Evolutionary conservation across 2,797 vertebrate species (phyloP).

Genomic region (Oryzias dopingdopingensis): DNA sequence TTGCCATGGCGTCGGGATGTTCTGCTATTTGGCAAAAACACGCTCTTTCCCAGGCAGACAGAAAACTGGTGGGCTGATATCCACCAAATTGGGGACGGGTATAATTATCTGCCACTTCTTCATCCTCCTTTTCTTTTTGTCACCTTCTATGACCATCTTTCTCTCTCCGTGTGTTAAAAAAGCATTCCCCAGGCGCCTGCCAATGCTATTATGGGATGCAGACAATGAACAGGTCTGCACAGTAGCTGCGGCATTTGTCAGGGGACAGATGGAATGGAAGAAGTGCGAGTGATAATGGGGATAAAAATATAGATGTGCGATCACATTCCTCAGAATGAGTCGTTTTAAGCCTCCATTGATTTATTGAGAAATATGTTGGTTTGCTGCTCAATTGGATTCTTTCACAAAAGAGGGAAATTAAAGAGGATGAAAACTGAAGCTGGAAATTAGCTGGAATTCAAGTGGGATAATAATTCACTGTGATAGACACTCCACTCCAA

Average conservation of each 20-base stretch:
- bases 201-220: conserved; percentile 52
- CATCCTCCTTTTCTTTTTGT: neutral
- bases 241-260: conserved; percentile 38
- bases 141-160: conserved; percentile 17
- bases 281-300: conserved; percentile 46
- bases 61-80: conserved; percentile 37
- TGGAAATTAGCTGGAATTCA: conserved; percentile 2
- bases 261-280: conserved; percentile 34
- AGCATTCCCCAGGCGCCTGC: conserved; percentile 50
- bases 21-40: conserved; percentile 67
- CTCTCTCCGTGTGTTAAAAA: conserved; percentile 49
- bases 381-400: conserved; percentile 26
- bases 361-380: conserved; percentile 25
- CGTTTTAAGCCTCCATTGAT: conserved; percentile 27
- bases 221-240: conserved; percentile 60
- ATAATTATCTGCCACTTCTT: conserved; percentile 54
- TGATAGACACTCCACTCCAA: conserved; percentile 1
- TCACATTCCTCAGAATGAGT: conserved; percentile 30
- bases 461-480: conserved; percentile 11
- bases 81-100: conserved; percentile 54
- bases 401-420: conserved; percentile 41
- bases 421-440: conserved; percentile 3
- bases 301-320: conserved; percentile 40
- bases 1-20: conserved; percentile 80
- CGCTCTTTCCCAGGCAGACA: conserved; percentile 28